Evolutionary conservation across 2,797 vertebrate genomes (phyloP).

Genomic region (Distichodus sexfasciatus): DNA sequence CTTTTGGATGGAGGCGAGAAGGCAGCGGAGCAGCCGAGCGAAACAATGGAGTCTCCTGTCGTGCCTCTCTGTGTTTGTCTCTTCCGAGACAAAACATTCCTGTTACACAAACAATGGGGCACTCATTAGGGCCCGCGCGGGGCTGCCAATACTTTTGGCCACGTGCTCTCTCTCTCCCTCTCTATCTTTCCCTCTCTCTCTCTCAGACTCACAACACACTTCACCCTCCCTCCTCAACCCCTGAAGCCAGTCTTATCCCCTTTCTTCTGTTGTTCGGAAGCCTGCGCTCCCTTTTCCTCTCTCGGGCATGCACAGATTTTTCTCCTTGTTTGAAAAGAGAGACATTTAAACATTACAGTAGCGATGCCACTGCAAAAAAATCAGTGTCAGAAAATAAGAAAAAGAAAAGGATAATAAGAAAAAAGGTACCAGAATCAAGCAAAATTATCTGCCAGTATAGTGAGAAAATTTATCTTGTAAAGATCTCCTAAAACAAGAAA

Average conservation of each 20-base stretch:
- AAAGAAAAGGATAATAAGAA: too few species aligned
- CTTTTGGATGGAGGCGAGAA: slow-evolving; percentile 7
- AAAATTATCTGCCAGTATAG: too few species aligned
- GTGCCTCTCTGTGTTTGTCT: slow-evolving; percentile 1
- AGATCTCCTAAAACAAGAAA: too few species aligned
- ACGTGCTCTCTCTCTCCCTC: slow-evolving; percentile 41
- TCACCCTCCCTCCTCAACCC: not conserved
- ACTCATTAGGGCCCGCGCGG: not conserved
- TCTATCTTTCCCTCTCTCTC: slow-evolving; percentile 39
- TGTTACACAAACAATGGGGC: slow-evolving; percentile 20
- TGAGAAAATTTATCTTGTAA: too few species aligned
- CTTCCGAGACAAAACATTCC: not conserved
- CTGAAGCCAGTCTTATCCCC: not conserved
- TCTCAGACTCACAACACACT: not conserved
- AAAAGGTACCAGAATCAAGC: too few species aligned
- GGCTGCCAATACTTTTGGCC: slow-evolving; percentile 20
- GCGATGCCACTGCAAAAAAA: too few species aligned
- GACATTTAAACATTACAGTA: too few species aligned
- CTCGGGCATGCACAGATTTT: too few species aligned
- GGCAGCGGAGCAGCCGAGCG: not conserved
- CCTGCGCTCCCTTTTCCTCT: too few species aligned
- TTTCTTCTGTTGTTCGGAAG: too few species aligned
- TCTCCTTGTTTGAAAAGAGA: too few species aligned
- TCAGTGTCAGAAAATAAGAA: too few species aligned
- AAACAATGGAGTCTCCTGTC: slow-evolving; percentile 30